A percentile compares a stretch with the other conserved stretches of the same genome.
These are phyloP conservation scores for Paramormyrops kingsleyae DNA, from an alignment of 2,113 vertebrate species.

Conservation along the genomic window DNA sequence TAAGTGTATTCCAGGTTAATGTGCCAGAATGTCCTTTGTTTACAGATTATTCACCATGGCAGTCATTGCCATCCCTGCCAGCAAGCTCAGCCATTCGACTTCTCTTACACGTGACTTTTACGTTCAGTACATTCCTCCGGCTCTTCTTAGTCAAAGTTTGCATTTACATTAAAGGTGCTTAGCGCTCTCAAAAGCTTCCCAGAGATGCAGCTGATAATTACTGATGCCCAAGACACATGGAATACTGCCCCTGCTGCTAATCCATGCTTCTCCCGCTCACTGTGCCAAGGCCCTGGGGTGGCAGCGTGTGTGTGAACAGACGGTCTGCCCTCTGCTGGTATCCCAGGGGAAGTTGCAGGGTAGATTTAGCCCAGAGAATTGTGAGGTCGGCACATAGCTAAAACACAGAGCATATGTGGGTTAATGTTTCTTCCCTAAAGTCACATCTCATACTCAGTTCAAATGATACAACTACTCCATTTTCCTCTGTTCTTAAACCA, in stretches of 20 bases:
- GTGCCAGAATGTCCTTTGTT: background rate
- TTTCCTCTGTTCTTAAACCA: background rate
- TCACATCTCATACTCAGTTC: background rate
- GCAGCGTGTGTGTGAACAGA: constrained; percentile 11
- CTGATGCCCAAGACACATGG: background rate
- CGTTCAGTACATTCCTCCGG: background rate
- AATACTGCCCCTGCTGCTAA: background rate
- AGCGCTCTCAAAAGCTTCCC: background rate
- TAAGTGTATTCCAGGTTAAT: background rate
- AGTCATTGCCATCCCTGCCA: background rate
- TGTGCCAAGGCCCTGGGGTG: constrained; percentile 2
- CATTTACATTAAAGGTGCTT: background rate
- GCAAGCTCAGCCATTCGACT: background rate
- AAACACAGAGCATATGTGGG: background rate
- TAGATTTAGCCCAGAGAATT: background rate
- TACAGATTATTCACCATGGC: background rate
- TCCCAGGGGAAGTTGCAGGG: background rate
- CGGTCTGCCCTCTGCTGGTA: constrained; percentile 1
- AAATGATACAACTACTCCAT: background rate
- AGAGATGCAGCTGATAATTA: background rate
- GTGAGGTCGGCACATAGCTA: background rate
- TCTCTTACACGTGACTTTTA: background rate
- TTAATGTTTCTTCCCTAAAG: background rate
- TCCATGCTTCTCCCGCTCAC: background rate
- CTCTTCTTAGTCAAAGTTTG: background rate